Conservation (phyloP, 2,888 invertebrate species). For the Chironomus tentans region DNA sequence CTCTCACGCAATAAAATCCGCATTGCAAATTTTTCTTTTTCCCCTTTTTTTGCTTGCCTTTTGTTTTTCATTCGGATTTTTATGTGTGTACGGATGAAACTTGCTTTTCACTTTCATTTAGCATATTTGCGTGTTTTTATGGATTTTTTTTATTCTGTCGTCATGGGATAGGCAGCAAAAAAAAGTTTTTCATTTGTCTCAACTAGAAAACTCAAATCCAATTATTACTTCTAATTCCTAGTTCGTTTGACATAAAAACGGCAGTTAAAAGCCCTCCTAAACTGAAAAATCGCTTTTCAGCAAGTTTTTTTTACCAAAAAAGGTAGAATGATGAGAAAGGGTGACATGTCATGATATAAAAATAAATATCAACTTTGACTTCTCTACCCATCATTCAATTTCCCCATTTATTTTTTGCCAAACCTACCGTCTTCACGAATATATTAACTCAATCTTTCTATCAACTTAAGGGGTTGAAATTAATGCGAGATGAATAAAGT, state of each 20-base stretch:
- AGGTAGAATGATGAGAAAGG: neutral
- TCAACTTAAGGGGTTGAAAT: neutral
- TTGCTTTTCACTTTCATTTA: neutral
- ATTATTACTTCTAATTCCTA: neutral
- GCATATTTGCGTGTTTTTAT: neutral
- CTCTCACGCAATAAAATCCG: constrained; percentile 1
- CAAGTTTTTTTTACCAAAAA: no score
- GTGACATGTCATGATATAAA: constrained; percentile 3
- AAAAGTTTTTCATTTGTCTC: neutral
- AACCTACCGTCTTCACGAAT: neutral
- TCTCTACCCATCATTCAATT: neutral
- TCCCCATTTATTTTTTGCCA: neutral
- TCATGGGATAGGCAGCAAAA: neutral
- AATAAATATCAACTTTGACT: constrained; percentile 2
- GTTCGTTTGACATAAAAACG: no score
- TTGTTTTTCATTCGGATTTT: neutral
- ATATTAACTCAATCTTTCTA: neutral
- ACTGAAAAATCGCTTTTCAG: no score
- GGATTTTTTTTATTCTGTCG: neutral
- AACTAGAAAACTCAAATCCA: neutral
- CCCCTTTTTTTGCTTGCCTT: neutral
- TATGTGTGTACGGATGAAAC: neutral
- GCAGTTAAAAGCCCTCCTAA: no score
- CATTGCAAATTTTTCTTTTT: neutral
- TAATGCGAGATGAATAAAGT: neutral